Base-by-base conservation (phyloP, 2,888 invertebrate genomes). In the Rhorus exstirpatorius region DNA sequence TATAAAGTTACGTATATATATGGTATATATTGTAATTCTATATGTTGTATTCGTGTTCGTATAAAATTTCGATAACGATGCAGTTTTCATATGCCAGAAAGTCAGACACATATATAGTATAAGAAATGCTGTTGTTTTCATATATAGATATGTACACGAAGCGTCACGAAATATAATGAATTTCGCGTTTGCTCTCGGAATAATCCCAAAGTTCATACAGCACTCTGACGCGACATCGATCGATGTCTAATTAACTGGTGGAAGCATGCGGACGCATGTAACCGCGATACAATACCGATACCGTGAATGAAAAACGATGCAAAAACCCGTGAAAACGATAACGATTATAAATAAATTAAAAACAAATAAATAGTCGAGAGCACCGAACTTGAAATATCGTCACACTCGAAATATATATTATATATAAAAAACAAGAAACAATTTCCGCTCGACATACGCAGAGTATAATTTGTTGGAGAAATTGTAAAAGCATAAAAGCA, bases 241-340 rank as follows among this genome's bases (percentile, higher is more conserved):
- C 70, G 70, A 77, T 77, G 68, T 70, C 60, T 61, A 61, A 77
- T 61, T 77, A 70, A 21, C 53, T 26, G 19, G 31, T 31, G 38
- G 21, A 19, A 26, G n/a, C 44, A 38, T 38, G n/a, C 70, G 35
- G 31, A 17, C n/a, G 31, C 61, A 21, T 17, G 26, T 19, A 65
- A 10, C 60, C 72, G n/a, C 60, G 17, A 17, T 19, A 38, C 46
- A 12, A 35, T 35, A 35, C n/a, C 17, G 1, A 21, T 21, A 2
- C 10, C 12, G 10, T 38, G 10, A 31, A 4, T n/a, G 21, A 14
- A 8, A 60, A 49, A 19, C 21, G 19, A 58, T 12, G 7, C 1
- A 44, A 49, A 14, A 49, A 10, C 12, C 17, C 49, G 19, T 14
- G 1, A 19, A 49, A 17, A 14, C 26, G 12, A 4, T 10, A 49